Percentiles rank a stretch among this genome's conserved stretches.
Conservation (phyloP, 2,113 vertebrate genomes). For the Odontesthes bonariensis region DNA sequence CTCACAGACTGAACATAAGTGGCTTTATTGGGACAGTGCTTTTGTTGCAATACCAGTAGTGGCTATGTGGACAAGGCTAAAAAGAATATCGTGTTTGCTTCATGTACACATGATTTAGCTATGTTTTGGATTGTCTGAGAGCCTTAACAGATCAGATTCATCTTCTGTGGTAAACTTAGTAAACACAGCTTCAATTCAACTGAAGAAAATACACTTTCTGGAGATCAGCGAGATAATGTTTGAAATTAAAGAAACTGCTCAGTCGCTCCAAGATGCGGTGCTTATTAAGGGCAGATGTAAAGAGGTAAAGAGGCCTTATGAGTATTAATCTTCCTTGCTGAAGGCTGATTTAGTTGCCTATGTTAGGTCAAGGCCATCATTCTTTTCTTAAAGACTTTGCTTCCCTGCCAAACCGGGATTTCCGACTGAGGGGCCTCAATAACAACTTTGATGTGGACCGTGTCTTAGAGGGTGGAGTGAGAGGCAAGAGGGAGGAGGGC, state of each 20-base stretch:
- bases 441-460: constrained; percentile 81
- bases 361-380: constrained; percentile 75
- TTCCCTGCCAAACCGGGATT: constrained; percentile 80
- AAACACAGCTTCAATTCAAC: too few species aligned
- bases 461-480: constrained; percentile 70
- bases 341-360: constrained; percentile 56
- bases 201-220: too few species aligned
- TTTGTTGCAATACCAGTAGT: not conserved
- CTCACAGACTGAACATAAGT: too few species aligned
- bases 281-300: constrained; percentile 48
- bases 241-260: too few species aligned
- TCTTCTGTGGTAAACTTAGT: too few species aligned
- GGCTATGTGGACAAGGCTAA: not conserved
- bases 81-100: too few species aligned
- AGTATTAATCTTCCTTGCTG: constrained; percentile 62
- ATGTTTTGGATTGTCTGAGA: too few species aligned
- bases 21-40: too few species aligned
- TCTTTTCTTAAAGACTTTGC: constrained; percentile 65
- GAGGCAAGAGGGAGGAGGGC: constrained; percentile 65
- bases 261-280: too few species aligned
- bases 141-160: not conserved
- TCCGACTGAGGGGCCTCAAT: constrained; percentile 78
- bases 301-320: constrained; percentile 31
- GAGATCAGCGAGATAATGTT: too few species aligned
- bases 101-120: not conserved